A percentile compares a stretch with the other conserved stretches of the same genome.
phyloP scores from a whole-genome alignment of 2,888 invertebrate genomes.

The Tetragonula carbonaria region DNA sequence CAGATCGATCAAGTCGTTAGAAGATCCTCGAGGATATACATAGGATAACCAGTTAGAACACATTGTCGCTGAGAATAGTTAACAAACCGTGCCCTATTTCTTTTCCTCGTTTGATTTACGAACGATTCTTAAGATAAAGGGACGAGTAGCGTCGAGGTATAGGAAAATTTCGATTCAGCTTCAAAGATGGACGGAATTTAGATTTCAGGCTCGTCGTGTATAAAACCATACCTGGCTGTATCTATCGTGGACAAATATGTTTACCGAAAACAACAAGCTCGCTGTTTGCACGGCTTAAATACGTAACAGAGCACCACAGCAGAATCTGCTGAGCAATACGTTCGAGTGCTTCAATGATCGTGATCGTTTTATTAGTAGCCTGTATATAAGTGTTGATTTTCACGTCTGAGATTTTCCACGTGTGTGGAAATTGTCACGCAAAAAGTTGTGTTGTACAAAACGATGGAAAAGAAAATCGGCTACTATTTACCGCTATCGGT shows the following conservation, averaged over 20 bases:
- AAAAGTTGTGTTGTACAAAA: not conserved
- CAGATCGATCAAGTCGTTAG: not conserved
- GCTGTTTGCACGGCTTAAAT: not conserved
- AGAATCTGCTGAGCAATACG: not conserved
- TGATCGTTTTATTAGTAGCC: not conserved
- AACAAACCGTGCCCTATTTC: not conserved
- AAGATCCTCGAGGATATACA: not conserved
- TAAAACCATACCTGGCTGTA: not conserved
- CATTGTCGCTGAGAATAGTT: not conserved
- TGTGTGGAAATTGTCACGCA: too few species aligned
- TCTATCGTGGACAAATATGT: not conserved
- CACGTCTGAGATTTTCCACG: not conserved
- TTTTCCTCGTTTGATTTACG: not conserved
- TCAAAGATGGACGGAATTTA: not conserved
- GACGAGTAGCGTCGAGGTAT: too few species aligned
- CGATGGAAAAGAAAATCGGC: too few species aligned
- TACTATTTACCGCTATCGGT: too few species aligned
- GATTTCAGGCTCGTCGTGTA: not conserved
- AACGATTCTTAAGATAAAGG: not conserved
- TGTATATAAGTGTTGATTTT: not conserved
- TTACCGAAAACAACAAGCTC: constrained; percentile 22
- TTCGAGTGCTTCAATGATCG: not conserved
- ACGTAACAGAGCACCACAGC: not conserved
- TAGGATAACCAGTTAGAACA: not conserved
- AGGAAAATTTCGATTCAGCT: not conserved